Evolutionary conservation across 1,140 invertebrate species (phyloP), one percentile per base, ranked within the genome.

Genomic region (Drosophila sulfurigaster): DNA sequence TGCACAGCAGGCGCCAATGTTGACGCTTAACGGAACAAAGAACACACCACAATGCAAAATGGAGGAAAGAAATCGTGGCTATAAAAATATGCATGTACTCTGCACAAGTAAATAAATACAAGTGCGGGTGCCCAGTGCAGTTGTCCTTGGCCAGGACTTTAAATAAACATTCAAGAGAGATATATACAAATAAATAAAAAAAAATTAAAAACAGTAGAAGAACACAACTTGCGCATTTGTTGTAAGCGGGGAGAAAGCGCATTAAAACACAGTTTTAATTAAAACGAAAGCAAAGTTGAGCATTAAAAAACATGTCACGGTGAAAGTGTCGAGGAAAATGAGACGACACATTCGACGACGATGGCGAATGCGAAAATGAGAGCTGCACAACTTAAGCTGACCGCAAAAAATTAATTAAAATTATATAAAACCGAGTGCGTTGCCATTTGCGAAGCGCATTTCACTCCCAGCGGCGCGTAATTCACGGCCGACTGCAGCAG

Each of bases 231-330:
- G 6, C 51, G 28, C 51, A 54, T 54, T 54, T 54, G 51, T 54
- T 49, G 48, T 25, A 6, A 49, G 28, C 1, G 1, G 45, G 1
- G 63, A 45, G 11, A 75, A 81, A 75, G 54, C 83, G 86, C 85
- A 88, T 88, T 88, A 88, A 89, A 88, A 88, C 63, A 68, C 71
- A 80, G 72, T 88, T 86, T 88, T 88, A 88, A 88, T 88, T 88
- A 88, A 88, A 88, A 88, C 28, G 75, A 81, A 89, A 88, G 85
- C 85, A 81, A 89, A 81, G 78, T 81, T 89, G 70, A 74, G 69
- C 56, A 65, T 77, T 73, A 48, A 76, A 75, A 77, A 75, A 74
- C 73, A 65, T 76, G 73, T 63, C 73, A 75, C 68, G 67, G 35
- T 16, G 67, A 15, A 51, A 67, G 45, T 30, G 49, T 56, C 38